phyloP scores from a whole-genome alignment of 1,140 invertebrate species.

The Pollicipes pollicipes region DNA sequence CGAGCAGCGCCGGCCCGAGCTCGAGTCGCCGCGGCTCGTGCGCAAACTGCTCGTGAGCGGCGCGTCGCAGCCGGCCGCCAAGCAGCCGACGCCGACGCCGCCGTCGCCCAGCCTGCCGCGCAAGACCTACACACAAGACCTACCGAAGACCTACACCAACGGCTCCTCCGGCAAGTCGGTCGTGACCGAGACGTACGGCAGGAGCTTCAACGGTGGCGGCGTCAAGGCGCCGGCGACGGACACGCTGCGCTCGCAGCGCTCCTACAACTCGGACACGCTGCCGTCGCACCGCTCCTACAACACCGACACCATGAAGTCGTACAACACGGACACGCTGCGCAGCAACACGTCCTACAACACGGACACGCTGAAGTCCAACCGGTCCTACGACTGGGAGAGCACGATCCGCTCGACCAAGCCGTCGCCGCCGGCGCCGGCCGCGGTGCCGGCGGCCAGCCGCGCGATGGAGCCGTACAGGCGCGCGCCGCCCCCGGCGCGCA shows the following conservation, averaged over 20 bases:
- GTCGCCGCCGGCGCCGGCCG: not conserved
- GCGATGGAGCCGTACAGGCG: not conserved
- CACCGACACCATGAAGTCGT: not conserved
- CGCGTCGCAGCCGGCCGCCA: not conserved
- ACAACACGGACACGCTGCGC: slow-evolving; percentile 1
- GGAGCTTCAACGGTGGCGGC: too few relatives aligned
- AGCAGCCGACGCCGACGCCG: not conserved
- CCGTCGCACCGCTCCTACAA: not conserved
- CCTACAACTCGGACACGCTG: not conserved
- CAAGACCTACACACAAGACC: too few relatives aligned
- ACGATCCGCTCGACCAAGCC: not conserved
- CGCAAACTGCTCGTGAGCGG: slow-evolving; percentile 29
- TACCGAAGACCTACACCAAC: not conserved
- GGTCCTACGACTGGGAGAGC: not conserved
- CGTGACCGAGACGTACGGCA: not conserved
- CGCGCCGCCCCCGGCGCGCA: too few relatives aligned
- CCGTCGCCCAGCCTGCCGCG: not conserved
- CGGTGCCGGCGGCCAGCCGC: not conserved
- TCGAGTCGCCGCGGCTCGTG: slow-evolving; percentile 53
- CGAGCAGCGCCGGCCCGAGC: slow-evolving; percentile 19
- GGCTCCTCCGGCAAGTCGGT: not conserved
- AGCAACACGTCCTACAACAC: not conserved
- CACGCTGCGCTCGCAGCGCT: not conserved
- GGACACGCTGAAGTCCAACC: not conserved
- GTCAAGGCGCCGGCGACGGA: not conserved